Conservation (phyloP, 2,797 vertebrate species). For the Helicolenus hilgendorfi region DNA sequence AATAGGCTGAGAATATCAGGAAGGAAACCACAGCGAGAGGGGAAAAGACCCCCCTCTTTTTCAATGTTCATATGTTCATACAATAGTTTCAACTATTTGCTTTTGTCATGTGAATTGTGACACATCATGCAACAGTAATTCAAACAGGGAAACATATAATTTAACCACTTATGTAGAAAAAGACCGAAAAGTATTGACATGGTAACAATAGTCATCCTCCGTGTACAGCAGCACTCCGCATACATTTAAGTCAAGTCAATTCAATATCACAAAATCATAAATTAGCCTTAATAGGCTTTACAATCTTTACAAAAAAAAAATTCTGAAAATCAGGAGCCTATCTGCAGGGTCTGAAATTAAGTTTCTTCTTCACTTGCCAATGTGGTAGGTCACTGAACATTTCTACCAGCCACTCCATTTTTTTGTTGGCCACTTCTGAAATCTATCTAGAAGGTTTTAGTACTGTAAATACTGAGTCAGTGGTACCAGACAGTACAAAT, state of each 20-base stretch:
- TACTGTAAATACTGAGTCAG: too few relatives aligned
- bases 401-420: too few relatives aligned
- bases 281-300: neutral
- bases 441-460: too few relatives aligned
- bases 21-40: slow-evolving; percentile 75
- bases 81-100: neutral
- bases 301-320: neutral
- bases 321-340: too few relatives aligned
- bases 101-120: neutral
- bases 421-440: too few relatives aligned
- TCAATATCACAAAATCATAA: neutral
- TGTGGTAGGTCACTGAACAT: too few relatives aligned
- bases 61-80: neutral
- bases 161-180: neutral
- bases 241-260: too few relatives aligned
- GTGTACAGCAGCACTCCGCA: neutral
- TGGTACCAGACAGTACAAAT: too few relatives aligned
- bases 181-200: neutral
- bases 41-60: slow-evolving; percentile 50
- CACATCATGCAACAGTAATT: neutral
- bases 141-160: too few relatives aligned
- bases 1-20: slow-evolving; percentile 59
- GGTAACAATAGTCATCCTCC: neutral
- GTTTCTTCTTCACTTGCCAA: too few relatives aligned
- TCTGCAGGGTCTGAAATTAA: too few relatives aligned